Percentiles rank a stretch among this genome's conserved stretches.
These are phyloP conservation scores for Brachyptera risi DNA, from an alignment of 2,888 invertebrate genomes.

Conservation along the genomic window DNA sequence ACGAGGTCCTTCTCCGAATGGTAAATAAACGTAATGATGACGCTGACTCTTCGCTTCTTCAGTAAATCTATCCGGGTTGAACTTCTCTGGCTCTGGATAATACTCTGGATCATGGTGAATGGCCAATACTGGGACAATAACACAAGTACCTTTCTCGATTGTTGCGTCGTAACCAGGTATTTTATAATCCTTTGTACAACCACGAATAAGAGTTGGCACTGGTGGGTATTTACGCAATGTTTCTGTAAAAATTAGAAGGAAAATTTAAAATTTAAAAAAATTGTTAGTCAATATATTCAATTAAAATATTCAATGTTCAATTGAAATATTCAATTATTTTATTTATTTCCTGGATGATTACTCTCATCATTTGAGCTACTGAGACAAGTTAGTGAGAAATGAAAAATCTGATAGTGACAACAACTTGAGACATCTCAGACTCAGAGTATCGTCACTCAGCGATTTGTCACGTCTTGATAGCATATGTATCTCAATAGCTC, in stretches of 20 bases:
- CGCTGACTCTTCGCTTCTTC: neutral
- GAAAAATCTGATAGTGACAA: too few relatives aligned
- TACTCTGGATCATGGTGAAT: conserved; percentile 15
- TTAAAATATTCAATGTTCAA: too few relatives aligned
- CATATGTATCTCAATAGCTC: too few relatives aligned
- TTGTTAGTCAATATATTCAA: too few relatives aligned
- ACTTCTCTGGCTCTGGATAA: neutral
- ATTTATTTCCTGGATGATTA: too few relatives aligned
- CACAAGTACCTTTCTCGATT: conserved; percentile 34
- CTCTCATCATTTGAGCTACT: too few relatives aligned
- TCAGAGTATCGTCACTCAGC: too few relatives aligned
- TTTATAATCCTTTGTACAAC: conserved; percentile 31
- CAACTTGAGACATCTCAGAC: too few relatives aligned
- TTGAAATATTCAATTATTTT: too few relatives aligned
- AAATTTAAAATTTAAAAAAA: too few relatives aligned
- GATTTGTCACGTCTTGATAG: too few relatives aligned
- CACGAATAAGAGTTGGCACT: conserved; percentile 39
- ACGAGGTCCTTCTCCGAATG: neutral
- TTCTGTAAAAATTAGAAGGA: conserved; percentile 39
- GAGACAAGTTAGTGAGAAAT: too few relatives aligned
- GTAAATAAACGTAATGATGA: neutral
- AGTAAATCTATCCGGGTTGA: neutral
- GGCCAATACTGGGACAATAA: conserved; percentile 31
- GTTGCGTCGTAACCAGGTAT: conserved; percentile 34
- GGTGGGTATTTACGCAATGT: conserved; percentile 44